phyloP scores from a whole-genome alignment of 2,113 vertebrate genomes.

The Peromyscus maniculatus region DNA sequence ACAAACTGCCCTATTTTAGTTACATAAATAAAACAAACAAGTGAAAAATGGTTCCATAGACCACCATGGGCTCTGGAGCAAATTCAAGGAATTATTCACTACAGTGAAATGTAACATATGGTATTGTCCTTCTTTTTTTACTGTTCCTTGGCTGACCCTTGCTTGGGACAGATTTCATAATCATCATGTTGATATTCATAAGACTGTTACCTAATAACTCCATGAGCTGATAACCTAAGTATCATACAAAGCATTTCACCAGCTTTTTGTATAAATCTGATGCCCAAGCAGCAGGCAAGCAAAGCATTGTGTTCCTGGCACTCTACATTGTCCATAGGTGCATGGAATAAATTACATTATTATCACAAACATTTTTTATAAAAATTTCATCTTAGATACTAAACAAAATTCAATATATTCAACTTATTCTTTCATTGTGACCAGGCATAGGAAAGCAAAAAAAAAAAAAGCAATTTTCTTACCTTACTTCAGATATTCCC shows the following conservation, averaged over 20 bases:
- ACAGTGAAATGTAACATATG: background rate
- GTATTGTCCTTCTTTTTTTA: background rate
- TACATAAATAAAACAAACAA: background rate
- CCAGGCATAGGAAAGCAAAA: slow-evolving; percentile 48
- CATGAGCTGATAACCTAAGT: background rate
- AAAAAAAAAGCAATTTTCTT: slow-evolving; percentile 24
- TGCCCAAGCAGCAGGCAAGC: background rate
- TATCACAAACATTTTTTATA: slow-evolving; percentile 5
- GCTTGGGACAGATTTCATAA: background rate
- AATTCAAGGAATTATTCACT: background rate
- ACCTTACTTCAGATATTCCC: background rate
- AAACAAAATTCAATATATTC: slow-evolving; percentile 41
- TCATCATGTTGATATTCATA: background rate
- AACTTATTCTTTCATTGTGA: slow-evolving; percentile 29
- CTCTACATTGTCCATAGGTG: background rate
- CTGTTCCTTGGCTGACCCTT: background rate
- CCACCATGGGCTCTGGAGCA: background rate
- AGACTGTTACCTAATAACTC: background rate
- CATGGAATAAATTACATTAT: background rate
- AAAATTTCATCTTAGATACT: slow-evolving; percentile 24
- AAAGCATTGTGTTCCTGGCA: background rate
- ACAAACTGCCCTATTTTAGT: background rate
- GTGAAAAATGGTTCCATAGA: background rate
- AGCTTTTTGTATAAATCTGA: slow-evolving; percentile 3
- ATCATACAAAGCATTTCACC: background rate